Evolutionary conservation across 2,113 vertebrate species (phyloP).

Genomic region (Calyptomena viridis): DNA sequence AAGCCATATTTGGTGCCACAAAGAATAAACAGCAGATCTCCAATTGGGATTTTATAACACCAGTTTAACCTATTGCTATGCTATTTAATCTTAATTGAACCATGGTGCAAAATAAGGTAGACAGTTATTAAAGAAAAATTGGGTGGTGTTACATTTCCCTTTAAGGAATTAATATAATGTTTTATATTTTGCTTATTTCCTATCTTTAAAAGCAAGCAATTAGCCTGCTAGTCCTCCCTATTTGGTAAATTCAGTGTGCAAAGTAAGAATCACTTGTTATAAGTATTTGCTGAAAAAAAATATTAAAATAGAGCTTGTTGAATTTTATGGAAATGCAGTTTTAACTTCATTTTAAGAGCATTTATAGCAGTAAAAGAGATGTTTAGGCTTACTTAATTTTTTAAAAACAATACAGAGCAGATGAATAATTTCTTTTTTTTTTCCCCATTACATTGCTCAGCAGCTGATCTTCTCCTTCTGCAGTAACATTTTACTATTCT

Average conservation of each 20-base stretch:
- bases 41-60: background rate
- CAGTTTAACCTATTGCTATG: background rate
- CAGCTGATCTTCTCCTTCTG: background rate
- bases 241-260: background rate
- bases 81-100: background rate
- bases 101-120: background rate
- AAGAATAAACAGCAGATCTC: background rate
- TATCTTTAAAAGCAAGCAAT: background rate
- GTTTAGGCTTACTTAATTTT: background rate
- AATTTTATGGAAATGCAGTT: background rate
- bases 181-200: background rate
- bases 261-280: background rate
- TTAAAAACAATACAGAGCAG: background rate
- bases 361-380: background rate
- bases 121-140: background rate
- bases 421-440: background rate
- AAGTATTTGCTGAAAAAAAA: background rate
- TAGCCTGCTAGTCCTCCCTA: background rate
- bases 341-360: background rate
- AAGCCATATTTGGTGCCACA: background rate
- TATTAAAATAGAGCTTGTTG: background rate
- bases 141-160: background rate
- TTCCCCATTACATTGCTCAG: background rate
- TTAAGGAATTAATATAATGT: background rate
- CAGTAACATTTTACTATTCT: background rate